A percentile compares a stretch with the other conserved stretches of the same genome.
Conservation (phyloP, 2,797 vertebrate species). For the Oreochromis mossambicus region DNA sequence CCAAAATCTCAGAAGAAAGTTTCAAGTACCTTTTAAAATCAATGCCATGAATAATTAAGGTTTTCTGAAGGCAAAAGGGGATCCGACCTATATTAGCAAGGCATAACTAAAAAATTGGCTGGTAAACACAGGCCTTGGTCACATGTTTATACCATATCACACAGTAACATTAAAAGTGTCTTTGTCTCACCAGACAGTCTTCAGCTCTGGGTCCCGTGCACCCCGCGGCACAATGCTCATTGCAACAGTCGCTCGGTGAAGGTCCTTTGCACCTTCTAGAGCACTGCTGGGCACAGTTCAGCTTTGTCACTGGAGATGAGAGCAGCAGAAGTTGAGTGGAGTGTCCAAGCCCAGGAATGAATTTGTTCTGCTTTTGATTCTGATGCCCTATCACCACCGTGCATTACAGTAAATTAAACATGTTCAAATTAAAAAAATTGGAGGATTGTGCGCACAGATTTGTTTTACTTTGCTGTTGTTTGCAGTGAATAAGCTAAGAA, state of each 20-base stretch:
- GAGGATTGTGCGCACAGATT: background rate
- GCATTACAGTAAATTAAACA: background rate
- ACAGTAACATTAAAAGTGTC: background rate
- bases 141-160: background rate
- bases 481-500: background rate
- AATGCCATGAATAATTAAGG: background rate
- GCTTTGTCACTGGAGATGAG: slow-evolving; percentile 83
- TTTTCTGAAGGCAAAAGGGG: background rate
- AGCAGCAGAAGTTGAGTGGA: background rate
- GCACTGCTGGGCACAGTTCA: slow-evolving; percentile 94
- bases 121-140: background rate
- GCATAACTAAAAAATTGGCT: background rate
- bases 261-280: slow-evolving; percentile 89
- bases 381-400: background rate
- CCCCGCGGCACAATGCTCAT: slow-evolving; percentile 92
- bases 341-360: background rate
- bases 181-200: slow-evolving; percentile 89
- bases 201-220: slow-evolving; percentile 91
- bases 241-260: slow-evolving; percentile 92
- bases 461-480: background rate
- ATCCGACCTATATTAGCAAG: background rate
- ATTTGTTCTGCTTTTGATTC: background rate
- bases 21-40: background rate
- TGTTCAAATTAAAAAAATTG: background rate
- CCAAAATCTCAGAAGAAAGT: background rate